Conservation (phyloP, 2,888 invertebrate species). For the Pandemis heparana region DNA sequence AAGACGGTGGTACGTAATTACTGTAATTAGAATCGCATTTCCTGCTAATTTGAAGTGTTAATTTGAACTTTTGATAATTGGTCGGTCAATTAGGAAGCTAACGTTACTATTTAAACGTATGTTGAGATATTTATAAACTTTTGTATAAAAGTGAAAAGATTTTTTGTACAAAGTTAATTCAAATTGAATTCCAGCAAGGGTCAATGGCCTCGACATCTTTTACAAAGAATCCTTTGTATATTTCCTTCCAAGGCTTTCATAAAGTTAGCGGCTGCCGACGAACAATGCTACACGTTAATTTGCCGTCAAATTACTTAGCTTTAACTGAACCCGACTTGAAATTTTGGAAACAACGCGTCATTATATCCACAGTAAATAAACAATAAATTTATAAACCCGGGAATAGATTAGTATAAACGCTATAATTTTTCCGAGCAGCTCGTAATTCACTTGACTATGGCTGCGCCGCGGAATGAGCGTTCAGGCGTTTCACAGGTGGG, state of each 20-base stretch:
- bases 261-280: slow-evolving; percentile 46
- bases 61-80: slow-evolving; percentile 40
- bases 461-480: slow-evolving; percentile 61
- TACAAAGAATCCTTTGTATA: slow-evolving; percentile 53
- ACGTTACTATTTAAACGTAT: neutral
- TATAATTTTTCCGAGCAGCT: slow-evolving; percentile 45
- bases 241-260: slow-evolving; percentile 23
- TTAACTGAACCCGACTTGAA: slow-evolving; percentile 15
- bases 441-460: slow-evolving; percentile 48
- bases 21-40: slow-evolving; percentile 1
- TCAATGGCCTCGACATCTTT: slow-evolving; percentile 20
- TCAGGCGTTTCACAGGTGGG: slow-evolving; percentile 64
- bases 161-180: neutral
- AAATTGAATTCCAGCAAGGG: slow-evolving; percentile 9
- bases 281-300: slow-evolving; percentile 58
- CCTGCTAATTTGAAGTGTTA: slow-evolving; percentile 10
- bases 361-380: slow-evolving; percentile 33
- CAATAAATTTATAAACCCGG: slow-evolving; percentile 22
- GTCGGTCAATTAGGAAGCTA: slow-evolving; percentile 5
- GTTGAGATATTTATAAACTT: neutral
- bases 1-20: neutral
- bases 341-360: slow-evolving; percentile 29
- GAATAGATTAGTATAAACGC: slow-evolving; percentile 25
- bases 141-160: neutral
- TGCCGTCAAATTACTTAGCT: slow-evolving; percentile 48